phyloP scores from a whole-genome alignment of 1,140 invertebrate species.

The Phortica variegata region DNA sequence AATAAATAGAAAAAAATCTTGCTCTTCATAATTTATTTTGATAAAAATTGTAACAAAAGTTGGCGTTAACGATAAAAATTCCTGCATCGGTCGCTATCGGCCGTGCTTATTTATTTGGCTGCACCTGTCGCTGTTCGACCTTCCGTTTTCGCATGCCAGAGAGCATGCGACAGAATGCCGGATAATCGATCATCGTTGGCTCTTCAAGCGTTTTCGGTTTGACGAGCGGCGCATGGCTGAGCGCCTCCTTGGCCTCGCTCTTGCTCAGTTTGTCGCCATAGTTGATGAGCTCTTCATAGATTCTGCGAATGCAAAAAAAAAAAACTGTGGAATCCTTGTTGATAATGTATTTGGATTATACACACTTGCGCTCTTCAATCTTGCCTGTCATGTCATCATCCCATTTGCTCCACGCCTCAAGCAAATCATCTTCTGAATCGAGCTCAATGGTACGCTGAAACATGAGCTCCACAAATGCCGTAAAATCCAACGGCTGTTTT shows the following conservation, averaged over 20 bases:
- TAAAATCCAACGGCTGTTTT: conserved; percentile 62
- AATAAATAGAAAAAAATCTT: not conserved
- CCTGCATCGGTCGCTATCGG: too few relatives aligned
- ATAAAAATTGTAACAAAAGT: conserved; percentile 48
- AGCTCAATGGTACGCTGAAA: conserved; percentile 63
- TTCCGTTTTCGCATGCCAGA: conserved; percentile 62
- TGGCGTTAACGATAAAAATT: conserved; percentile 37
- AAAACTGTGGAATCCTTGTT: not conserved
- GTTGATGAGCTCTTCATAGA: conserved; percentile 63
- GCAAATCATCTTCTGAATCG: conserved; percentile 64
- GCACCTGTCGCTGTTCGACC: conserved; percentile 5
- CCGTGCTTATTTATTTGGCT: not conserved
- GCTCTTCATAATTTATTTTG: conserved; percentile 49
- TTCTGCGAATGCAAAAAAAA: conserved; percentile 45
- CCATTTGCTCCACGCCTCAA: conserved; percentile 64
- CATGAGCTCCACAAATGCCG: conserved; percentile 63
- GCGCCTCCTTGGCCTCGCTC: conserved; percentile 63
- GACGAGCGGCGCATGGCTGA: conserved; percentile 64
- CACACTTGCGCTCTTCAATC: conserved; percentile 63
- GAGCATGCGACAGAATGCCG: conserved; percentile 63
- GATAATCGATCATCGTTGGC: conserved; percentile 62
- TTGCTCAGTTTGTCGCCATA: conserved; percentile 63
- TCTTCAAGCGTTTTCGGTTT: conserved; percentile 58
- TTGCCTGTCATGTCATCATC: conserved; percentile 62
- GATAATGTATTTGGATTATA: conserved; percentile 3